Percentiles rank a stretch among this genome's conserved stretches.
These are phyloP conservation scores for Pogoniulus pusillus DNA, from an alignment of 2,797 vertebrate species.

Conservation along the genomic window DNA sequence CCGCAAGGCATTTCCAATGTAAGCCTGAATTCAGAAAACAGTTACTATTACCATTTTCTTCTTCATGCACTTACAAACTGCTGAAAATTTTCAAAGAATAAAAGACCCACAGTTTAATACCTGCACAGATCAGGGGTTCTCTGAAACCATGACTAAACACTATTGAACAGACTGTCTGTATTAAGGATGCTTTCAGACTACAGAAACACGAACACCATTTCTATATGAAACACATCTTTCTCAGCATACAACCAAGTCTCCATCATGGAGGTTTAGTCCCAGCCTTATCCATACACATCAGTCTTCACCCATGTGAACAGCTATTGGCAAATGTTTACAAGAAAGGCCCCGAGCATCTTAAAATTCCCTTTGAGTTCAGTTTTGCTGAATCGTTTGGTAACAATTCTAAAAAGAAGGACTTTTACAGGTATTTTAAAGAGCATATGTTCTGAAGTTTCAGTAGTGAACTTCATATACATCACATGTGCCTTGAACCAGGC, in stretches of 20 bases:
- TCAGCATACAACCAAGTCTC: not conserved
- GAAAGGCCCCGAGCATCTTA: not conserved
- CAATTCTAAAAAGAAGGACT: not conserved
- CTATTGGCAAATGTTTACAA: not conserved
- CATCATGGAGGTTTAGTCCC: not conserved
- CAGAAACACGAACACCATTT: not conserved
- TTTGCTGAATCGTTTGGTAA: not conserved
- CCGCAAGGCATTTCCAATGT: not conserved
- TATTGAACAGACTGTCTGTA: not conserved
- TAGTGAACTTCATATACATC: not conserved
- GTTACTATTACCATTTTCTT: slow-evolving; percentile 1
- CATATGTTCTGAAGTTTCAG: slow-evolving; percentile 44
- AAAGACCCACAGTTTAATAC: not conserved
- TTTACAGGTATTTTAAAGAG: slow-evolving; percentile 16
- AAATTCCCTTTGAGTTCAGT: not conserved
- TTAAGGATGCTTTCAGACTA: not conserved
- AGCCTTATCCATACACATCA: slow-evolving; percentile 30
- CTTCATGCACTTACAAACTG: not conserved
- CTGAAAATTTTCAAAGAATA: not conserved
- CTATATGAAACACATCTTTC: slow-evolving; percentile 27
- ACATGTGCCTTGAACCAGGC: not conserved
- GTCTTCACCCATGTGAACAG: slow-evolving; percentile 1
- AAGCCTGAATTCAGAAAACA: not conserved
- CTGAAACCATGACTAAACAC: not conserved
- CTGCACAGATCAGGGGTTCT: slow-evolving; percentile 3